Conservation (phyloP, 1,140 invertebrate species). For the Vanessa atalanta region DNA sequence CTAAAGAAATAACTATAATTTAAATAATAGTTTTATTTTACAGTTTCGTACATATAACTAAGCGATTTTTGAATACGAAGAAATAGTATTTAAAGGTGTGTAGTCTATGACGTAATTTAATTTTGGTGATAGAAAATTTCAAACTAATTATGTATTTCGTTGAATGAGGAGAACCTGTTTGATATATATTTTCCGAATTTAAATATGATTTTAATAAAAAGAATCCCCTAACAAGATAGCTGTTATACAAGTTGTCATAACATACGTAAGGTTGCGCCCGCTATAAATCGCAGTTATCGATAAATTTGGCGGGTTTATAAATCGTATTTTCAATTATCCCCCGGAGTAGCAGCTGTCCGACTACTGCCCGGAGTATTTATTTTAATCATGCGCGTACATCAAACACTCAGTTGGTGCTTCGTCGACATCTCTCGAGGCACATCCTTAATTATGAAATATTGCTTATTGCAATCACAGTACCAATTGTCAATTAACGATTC, state of each 20-base stretch:
- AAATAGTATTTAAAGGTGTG: no score
- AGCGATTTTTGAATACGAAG: no score
- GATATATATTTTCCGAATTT: no score
- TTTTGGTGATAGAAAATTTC: no score
- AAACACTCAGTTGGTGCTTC: slow-evolving; percentile 57
- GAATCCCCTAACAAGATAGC: background rate
- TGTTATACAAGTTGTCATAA: slow-evolving; percentile 10
- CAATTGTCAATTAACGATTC: slow-evolving; percentile 39
- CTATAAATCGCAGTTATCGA: slow-evolving; percentile 71
- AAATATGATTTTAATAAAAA: background rate
- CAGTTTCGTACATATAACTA: no score
- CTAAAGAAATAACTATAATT: no score
- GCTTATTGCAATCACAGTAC: slow-evolving; percentile 42
- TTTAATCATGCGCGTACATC: slow-evolving; percentile 71
- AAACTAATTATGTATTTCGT: no score
- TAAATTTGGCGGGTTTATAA: slow-evolving; percentile 77
- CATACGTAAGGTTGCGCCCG: slow-evolving; percentile 21
- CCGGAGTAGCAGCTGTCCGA: slow-evolving; percentile 70
- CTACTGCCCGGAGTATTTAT: slow-evolving; percentile 71
- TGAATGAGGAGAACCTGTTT: no score
- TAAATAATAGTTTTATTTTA: no score
- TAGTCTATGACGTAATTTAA: no score
- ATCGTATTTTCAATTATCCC: slow-evolving; percentile 78
- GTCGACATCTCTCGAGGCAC: slow-evolving; percentile 62
- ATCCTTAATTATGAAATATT: slow-evolving; percentile 66